These are phyloP conservation scores for Hirudo medicinalis DNA, from an alignment of 1,140 invertebrate species.

Conservation along the genomic window DNA sequence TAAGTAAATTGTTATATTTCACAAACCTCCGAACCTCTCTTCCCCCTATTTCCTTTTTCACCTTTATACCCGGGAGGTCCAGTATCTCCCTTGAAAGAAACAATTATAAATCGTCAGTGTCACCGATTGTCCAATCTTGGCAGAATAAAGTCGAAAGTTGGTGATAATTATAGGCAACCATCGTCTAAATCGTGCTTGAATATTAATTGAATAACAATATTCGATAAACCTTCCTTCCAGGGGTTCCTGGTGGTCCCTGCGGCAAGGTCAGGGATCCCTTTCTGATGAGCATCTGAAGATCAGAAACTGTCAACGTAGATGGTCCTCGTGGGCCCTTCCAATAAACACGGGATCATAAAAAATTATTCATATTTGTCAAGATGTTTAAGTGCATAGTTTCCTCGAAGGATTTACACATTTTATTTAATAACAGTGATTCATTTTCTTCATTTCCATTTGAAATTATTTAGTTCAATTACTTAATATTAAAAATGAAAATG, in stretches of 20 bases:
- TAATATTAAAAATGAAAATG: no score
- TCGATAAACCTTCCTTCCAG: slow-evolving; percentile 17
- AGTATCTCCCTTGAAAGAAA: slow-evolving; percentile 16
- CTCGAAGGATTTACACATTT: no score
- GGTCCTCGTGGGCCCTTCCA: slow-evolving; percentile 18
- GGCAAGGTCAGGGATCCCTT: background rate
- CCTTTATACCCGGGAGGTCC: slow-evolving; percentile 21
- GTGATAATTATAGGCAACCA: background rate
- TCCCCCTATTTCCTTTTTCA: slow-evolving; percentile 20
- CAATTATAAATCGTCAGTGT: background rate
- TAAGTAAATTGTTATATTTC: background rate
- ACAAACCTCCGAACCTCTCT: slow-evolving; percentile 18
- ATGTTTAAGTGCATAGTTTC: no score
- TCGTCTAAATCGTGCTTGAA: no score
- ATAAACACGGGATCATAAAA: background rate
- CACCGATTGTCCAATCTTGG: no score
- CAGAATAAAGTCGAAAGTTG: background rate
- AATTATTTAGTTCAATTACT: no score
- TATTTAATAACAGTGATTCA: no score
- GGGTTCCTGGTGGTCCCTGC: slow-evolving; percentile 9
- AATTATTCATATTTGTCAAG: no score
- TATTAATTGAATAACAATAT: no score
- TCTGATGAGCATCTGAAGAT: background rate
- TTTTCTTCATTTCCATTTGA: no score
- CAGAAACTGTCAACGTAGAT: background rate